A percentile compares a stretch with the other conserved stretches of the same genome.
Conservation (phyloP, 2,113 vertebrate genomes). For the Brachyistius frenatus region DNA sequence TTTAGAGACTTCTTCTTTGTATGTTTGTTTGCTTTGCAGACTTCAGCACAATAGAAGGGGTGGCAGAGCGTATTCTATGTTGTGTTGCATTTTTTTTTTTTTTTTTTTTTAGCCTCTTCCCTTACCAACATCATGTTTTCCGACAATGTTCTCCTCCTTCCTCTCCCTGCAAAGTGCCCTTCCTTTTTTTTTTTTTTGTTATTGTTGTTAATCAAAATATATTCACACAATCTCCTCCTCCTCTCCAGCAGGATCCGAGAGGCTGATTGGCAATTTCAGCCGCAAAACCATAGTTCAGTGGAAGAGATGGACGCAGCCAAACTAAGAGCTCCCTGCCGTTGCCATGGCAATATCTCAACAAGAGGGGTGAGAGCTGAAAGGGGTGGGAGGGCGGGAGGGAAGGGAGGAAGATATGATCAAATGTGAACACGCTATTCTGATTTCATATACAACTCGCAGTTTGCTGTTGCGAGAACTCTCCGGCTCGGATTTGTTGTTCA, state of each 20-base stretch:
- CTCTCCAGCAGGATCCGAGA: slow-evolving; percentile 74
- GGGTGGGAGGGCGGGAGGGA: not conserved
- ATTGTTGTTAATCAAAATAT: slow-evolving; percentile 81
- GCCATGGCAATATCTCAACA: slow-evolving; percentile 81
- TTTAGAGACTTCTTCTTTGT: slow-evolving; percentile 25
- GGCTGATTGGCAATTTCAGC: slow-evolving; percentile 84
- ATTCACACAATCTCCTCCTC: slow-evolving; percentile 80
- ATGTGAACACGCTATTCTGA: slow-evolving; percentile 70
- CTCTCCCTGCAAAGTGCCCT: slow-evolving; percentile 70
- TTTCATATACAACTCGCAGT: slow-evolving; percentile 72
- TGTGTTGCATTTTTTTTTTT: slow-evolving; percentile 62
- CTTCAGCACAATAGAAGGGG: slow-evolving; percentile 18
- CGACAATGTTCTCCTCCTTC: slow-evolving; percentile 28
- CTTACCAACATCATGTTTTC: slow-evolving; percentile 55
- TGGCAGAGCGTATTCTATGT: slow-evolving; percentile 27
- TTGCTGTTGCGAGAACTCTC: slow-evolving; percentile 63
- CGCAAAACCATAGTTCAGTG: slow-evolving; percentile 73
- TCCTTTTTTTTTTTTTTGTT: slow-evolving; percentile 60
- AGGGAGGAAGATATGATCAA: slow-evolving; percentile 62
- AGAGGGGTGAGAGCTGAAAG: slow-evolving; percentile 58
- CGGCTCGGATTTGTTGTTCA: slow-evolving; percentile 50
- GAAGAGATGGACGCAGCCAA: slow-evolving; percentile 66
- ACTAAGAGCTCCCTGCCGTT: slow-evolving; percentile 73
- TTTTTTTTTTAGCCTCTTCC: slow-evolving; percentile 10
- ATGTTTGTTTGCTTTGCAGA: slow-evolving; percentile 39